Conservation (phyloP, 1,140 invertebrate species). For the Chymomyza costata region DNA sequence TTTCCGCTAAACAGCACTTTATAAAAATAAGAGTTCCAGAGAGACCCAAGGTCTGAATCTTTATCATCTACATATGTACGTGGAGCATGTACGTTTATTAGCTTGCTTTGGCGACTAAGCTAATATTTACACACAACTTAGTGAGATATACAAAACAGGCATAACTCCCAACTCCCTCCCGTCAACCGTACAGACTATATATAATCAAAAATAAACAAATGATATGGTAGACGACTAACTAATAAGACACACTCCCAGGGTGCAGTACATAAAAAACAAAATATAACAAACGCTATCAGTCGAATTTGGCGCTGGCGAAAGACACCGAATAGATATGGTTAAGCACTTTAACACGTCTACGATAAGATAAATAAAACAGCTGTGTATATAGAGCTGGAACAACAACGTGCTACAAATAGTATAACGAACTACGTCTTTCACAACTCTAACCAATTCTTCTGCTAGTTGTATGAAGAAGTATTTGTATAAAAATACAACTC, state of each 20-base stretch:
- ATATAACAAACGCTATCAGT: slow-evolving; percentile 19
- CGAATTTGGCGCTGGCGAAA: slow-evolving; percentile 28
- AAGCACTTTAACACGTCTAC: slow-evolving; percentile 22
- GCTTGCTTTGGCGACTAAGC: too few species aligned
- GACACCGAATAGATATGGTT: slow-evolving; percentile 12
- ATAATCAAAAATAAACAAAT: slow-evolving; percentile 37
- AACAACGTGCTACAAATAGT: too few species aligned
- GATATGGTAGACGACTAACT: slow-evolving; percentile 7
- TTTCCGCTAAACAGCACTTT: slow-evolving; percentile 27
- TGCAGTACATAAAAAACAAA: slow-evolving; percentile 10
- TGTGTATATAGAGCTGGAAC: slow-evolving; percentile 38
- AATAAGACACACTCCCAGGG: slow-evolving; percentile 8
- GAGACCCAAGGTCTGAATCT: too few species aligned
- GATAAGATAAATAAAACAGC: slow-evolving; percentile 42
- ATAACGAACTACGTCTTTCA: too few species aligned
- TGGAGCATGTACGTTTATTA: too few species aligned
- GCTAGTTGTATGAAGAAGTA: too few species aligned
- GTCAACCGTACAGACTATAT: slow-evolving; percentile 11
- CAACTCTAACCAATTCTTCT: too few species aligned
- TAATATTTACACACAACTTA: too few species aligned
- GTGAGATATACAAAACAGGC: neutral
- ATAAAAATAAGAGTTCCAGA: slow-evolving; percentile 15
- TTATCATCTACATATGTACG: too few species aligned
- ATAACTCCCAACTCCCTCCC: slow-evolving; percentile 6
- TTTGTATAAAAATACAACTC: too few species aligned